Evolutionary conservation across 2,113 vertebrate species (phyloP), one percentile per base, ranked within the genome.

Genomic region (Apeltes quadracus): DNA sequence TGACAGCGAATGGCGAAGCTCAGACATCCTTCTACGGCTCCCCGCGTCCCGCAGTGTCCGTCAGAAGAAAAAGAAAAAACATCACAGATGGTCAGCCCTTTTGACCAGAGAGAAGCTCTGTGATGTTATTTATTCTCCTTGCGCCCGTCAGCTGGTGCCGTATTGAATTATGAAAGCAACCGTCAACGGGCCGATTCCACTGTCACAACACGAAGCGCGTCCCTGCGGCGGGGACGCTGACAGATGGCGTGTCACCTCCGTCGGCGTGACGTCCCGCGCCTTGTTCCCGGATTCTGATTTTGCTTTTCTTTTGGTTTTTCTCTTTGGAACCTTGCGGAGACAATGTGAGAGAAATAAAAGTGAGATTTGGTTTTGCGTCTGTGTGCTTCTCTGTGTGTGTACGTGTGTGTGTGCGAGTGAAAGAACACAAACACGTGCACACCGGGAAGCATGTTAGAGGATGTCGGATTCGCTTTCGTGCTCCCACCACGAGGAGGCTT

Each of bases 241-340:
- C 90, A 91, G 88, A 90, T 89, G 85, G 85, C 38, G 72, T 69
- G 87, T 86, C 85, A 91, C 88, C 88, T 91, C 75, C 62, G 69
- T 87, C 90, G 71, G 85, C 69, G 34, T 87, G 88, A 87, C 56
- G 58, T 84, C 84, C 75, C 53, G 27, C 27, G 59, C 10, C 2
- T 29, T 29, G 29, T 29, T 29, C 2, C 29, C 29, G 29, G 29
- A 3, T 29, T 29, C 29, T 29, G 29, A 29, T 29, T 29, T 3
- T 29, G n/a, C n/a, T n/a, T n/a, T n/a, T n/a, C n/a, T n/a, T n/a
- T n/a, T n/a, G n/a, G n/a, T 29, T 29, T 3, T 29, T 29, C 83
- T 58, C 59, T 81, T 77, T 64, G 72, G 78, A 76, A 87, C 88
- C 79, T 80, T 59, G 5, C 66, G 64, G 54, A 79, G 67, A 83